These are phyloP conservation scores for Limnodromus scolopaceus DNA, from an alignment of 2,797 vertebrate genomes.

Conservation along the genomic window DNA sequence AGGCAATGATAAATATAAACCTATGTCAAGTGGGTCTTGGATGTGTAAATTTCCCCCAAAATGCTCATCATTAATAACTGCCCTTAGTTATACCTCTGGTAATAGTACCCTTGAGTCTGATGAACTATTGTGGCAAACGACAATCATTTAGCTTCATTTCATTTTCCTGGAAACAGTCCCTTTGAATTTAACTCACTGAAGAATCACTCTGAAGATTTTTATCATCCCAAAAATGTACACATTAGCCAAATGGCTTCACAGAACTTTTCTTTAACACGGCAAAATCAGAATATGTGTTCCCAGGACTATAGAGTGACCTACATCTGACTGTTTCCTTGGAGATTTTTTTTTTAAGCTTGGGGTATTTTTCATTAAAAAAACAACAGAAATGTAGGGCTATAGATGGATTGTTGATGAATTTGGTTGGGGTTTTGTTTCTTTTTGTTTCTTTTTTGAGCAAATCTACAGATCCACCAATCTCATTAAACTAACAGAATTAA, in stretches of 20 bases:
- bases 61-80: conserved; percentile 27
- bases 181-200: conserved; percentile 18
- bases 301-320: neutral
- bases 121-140: neutral
- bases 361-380: neutral
- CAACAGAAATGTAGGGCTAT: neutral
- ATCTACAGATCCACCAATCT: neutral
- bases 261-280: neutral
- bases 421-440: neutral
- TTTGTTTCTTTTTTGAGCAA: neutral
- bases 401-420: neutral
- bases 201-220: conserved; percentile 30
- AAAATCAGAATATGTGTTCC: neutral
- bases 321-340: neutral
- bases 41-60: neutral
- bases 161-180: neutral
- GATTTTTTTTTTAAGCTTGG: neutral
- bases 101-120: conserved; percentile 13
- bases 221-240: neutral
- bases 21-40: neutral
- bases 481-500: neutral
- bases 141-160: conserved; percentile 2
- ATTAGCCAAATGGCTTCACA: neutral
- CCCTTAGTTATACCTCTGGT: neutral
- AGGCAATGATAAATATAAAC: neutral